Evolutionary conservation across 2,797 vertebrate species (phyloP).

Genomic region (Crocodylus rhombifer): DNA sequence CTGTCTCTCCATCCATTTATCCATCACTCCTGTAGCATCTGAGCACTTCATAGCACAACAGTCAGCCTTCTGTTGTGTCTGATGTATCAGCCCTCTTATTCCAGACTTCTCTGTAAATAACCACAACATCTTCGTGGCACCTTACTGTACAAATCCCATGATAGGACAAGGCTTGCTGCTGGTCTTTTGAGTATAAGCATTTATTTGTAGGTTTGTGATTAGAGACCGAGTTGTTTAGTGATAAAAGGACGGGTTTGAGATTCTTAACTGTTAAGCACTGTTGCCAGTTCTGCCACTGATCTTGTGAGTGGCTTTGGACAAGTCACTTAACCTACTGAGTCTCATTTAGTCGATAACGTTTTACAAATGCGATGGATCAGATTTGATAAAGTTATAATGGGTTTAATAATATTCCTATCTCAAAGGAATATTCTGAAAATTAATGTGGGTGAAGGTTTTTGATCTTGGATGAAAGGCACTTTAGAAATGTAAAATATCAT

Average conservation of each 20-base stretch:
- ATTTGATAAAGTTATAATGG: conserved; percentile 57
- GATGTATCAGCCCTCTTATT: background rate
- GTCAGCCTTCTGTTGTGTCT: background rate
- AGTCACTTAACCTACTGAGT: conserved; percentile 38
- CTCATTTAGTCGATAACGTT: conserved; percentile 22
- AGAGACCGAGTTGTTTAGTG: background rate
- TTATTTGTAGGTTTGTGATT: background rate
- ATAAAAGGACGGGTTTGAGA: background rate
- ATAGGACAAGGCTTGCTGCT: accelerated
- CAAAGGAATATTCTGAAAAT: conserved; percentile 61
- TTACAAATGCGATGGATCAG: conserved; percentile 49
- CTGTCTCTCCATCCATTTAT: background rate
- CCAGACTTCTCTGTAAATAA: background rate
- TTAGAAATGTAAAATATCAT: conserved; percentile 72
- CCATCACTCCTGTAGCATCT: accelerated
- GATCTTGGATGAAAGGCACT: conserved; percentile 73
- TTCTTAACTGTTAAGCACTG: background rate
- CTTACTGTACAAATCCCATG: background rate
- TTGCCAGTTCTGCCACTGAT: background rate
- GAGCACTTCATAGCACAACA: background rate
- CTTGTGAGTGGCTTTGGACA: conserved; percentile 22
- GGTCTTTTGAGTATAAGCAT: background rate
- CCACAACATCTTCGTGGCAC: background rate
- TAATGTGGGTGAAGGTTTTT: conserved; percentile 55
- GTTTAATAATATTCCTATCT: conserved; percentile 54